Percentiles rank a stretch among this genome's conserved stretches.
Evolutionary conservation across 2,113 vertebrate genomes (phyloP).

Genomic region (Chunga burmeisteri): DNA sequence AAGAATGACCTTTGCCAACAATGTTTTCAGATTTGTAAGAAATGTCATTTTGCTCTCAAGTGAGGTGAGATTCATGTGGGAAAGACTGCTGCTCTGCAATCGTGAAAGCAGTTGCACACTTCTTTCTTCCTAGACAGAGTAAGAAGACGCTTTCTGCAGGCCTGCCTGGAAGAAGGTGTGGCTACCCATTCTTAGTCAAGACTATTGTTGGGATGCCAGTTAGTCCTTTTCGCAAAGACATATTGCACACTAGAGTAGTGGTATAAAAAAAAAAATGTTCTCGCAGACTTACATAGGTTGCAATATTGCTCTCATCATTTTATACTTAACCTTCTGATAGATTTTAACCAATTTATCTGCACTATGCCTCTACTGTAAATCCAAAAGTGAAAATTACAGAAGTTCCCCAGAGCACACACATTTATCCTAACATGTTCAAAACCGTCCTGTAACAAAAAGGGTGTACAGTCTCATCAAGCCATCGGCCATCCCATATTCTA

Average conservation of each 20-base stretch:
- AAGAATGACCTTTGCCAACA: neutral
- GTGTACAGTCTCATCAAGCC: neutral
- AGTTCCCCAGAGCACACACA: neutral
- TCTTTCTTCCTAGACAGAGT: neutral
- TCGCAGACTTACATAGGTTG: neutral
- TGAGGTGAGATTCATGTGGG: neutral
- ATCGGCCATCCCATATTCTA: neutral
- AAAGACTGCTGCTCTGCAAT: neutral
- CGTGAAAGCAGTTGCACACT: neutral
- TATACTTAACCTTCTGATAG: neutral
- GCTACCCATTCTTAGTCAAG: neutral
- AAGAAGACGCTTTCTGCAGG: neutral
- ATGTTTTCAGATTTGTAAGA: neutral
- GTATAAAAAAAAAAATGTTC: neutral
- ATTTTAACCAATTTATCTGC: neutral
- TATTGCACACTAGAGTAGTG: neutral
- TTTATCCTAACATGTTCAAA: neutral
- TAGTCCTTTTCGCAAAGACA: neutral
- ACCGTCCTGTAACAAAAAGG: neutral
- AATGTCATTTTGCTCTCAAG: constrained; percentile 26
- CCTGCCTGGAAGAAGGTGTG: neutral
- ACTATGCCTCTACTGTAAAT: neutral
- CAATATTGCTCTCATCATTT: neutral
- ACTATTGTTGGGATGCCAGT: neutral
- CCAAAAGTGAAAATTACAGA: neutral